Percentiles rank a stretch among this genome's conserved stretches.
Conservation (phyloP, 2,113 vertebrate species). For the Xiphorhynchus elegans region DNA sequence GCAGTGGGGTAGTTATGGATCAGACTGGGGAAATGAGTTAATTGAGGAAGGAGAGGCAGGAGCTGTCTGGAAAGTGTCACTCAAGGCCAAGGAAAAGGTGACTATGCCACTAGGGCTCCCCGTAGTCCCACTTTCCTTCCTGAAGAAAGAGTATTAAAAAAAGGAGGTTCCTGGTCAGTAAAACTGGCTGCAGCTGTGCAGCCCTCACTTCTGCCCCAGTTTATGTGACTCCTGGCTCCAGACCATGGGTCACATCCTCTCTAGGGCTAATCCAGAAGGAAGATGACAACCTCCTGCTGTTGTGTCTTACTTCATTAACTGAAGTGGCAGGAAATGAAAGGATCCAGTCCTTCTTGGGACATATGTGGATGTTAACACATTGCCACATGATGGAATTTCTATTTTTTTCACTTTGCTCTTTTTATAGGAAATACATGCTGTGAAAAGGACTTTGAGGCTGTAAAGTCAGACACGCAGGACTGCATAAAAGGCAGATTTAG, state of each 20-base stretch:
- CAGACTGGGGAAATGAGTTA: neutral
- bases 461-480: conserved; percentile 28
- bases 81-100: neutral
- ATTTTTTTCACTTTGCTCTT: conserved; percentile 65
- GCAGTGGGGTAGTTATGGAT: neutral
- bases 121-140: neutral
- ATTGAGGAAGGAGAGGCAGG: neutral
- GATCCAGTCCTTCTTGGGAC: conserved; percentile 62
- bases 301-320: conserved; percentile 63
- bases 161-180: neutral
- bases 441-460: conserved; percentile 21
- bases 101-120: neutral
- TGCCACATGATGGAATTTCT: conserved; percentile 57
- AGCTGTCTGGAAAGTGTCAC: neutral
- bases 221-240: conserved; percentile 43
- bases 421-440: conserved; percentile 41
- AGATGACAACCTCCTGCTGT: conserved; percentile 65
- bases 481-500: neutral
- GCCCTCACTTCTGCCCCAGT: neutral
- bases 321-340: conserved; percentile 59
- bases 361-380: conserved; percentile 67
- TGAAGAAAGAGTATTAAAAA: neutral
- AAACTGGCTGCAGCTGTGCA: neutral
- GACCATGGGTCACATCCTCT: conserved; percentile 53
- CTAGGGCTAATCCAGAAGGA: conserved; percentile 59